Conservation (phyloP, 2,113 vertebrate genomes). For the Hippoglossus stenolepis region DNA sequence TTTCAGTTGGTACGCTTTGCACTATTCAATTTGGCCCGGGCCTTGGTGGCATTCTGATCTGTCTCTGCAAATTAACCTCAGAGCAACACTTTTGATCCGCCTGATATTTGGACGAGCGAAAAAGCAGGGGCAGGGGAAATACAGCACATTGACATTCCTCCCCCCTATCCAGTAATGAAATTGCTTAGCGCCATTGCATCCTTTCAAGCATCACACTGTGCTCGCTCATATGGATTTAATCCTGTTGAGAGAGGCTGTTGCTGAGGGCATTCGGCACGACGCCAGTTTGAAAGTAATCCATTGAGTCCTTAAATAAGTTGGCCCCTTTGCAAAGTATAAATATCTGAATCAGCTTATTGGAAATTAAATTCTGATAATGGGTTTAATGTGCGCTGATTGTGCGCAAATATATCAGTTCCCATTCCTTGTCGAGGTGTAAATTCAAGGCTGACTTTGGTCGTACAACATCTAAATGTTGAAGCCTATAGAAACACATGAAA, state of each 20-base stretch:
- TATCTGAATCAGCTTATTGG: conserved; percentile 45
- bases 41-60: conserved; percentile 43
- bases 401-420: too few species aligned
- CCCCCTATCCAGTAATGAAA: conserved; percentile 76
- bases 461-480: background rate
- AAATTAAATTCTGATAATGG: conserved; percentile 24
- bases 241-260: conserved; percentile 68
- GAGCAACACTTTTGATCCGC: conserved; percentile 55
- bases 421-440: background rate
- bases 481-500: background rate
- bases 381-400: background rate
- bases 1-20: conserved; percentile 15
- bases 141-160: conserved; percentile 68
- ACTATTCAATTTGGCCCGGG: conserved; percentile 30
- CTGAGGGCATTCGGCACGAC: conserved; percentile 68
- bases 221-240: conserved; percentile 74
- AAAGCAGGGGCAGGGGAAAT: conserved; percentile 58
- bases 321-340: conserved; percentile 37
- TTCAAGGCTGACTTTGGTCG: background rate
- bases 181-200: conserved; percentile 72
- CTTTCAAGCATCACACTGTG: conserved; percentile 76
- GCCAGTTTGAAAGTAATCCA: conserved; percentile 69
- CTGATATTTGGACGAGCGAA: conserved; percentile 61
- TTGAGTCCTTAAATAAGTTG: conserved; percentile 59
- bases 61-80: conserved; percentile 61